phyloP scores from a whole-genome alignment of 2,888 invertebrate genomes.

The Petrolisthes cinctipes region DNA sequence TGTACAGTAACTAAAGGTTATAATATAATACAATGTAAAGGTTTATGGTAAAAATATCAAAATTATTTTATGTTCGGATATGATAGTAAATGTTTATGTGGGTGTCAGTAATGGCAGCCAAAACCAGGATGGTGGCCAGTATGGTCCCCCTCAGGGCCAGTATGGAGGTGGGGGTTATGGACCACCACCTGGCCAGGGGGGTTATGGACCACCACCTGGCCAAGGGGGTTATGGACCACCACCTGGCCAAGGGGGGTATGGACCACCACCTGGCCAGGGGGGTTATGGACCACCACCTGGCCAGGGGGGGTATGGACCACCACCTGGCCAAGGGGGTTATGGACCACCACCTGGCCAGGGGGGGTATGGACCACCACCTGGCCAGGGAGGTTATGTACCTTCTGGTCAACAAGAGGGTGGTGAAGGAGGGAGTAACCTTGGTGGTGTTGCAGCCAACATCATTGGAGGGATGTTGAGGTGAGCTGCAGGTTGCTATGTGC shows the following conservation, averaged over 20 bases:
- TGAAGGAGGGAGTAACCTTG: constrained; percentile 40
- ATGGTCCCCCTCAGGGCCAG: constrained; percentile 42
- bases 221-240: constrained; percentile 31
- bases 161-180: constrained; percentile 50
- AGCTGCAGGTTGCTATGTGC: constrained; percentile 17
- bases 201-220: background rate
- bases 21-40: too few relatives aligned
- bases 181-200: constrained; percentile 34
- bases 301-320: background rate
- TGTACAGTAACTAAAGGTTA: too few relatives aligned
- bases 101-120: constrained; percentile 30
- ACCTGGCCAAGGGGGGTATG: constrained; percentile 1
- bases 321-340: constrained; percentile 21
- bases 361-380: constrained; percentile 45
- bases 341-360: constrained; percentile 27
- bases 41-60: too few relatives aligned
- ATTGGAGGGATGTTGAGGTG: constrained; percentile 61
- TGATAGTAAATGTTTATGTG: background rate
- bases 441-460: constrained; percentile 47
- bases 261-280: constrained; percentile 6
- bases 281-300: constrained; percentile 27
- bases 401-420: constrained; percentile 19
- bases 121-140: constrained; percentile 29
- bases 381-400: background rate
- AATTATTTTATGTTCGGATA: too few relatives aligned